Percentiles rank a stretch among this genome's conserved stretches.
Evolutionary conservation across 2,113 vertebrate species (phyloP).

Genomic region (Danio rerio): DNA sequence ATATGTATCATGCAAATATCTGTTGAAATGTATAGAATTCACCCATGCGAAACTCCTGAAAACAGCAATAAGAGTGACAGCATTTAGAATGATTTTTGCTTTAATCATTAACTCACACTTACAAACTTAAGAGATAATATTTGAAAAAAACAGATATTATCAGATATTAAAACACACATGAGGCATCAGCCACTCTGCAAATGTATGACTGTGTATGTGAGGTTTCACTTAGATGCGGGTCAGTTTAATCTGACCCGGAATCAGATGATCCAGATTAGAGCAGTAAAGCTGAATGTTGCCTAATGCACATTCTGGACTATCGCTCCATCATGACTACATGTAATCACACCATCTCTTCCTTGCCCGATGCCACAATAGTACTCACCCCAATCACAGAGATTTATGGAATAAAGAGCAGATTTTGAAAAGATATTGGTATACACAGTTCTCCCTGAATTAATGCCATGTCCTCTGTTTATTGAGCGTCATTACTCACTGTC

Average conservation of each 20-base stretch:
- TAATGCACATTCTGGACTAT: background rate
- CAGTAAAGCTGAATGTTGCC: constrained; percentile 21
- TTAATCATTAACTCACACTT: too few species aligned
- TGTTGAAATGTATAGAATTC: too few species aligned
- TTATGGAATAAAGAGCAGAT: constrained; percentile 12
- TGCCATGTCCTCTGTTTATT: background rate
- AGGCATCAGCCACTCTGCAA: background rate
- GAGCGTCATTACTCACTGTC: background rate
- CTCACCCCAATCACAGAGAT: background rate
- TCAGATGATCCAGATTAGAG: constrained; percentile 48
- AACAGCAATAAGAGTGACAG: too few species aligned
- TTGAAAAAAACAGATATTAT: background rate
- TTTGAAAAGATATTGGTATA: constrained; percentile 4
- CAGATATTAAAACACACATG: too few species aligned
- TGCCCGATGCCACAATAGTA: background rate
- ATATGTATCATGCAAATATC: too few species aligned
- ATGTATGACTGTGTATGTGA: background rate
- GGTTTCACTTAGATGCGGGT: constrained; percentile 34
- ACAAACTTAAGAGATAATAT: background rate
- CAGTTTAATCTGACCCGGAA: constrained; percentile 30
- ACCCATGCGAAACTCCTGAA: too few species aligned
- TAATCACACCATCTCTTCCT: constrained; percentile 17
- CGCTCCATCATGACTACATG: constrained; percentile 19
- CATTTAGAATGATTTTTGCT: background rate
- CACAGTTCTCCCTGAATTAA: constrained; percentile 13